phyloP scores from a whole-genome alignment of 2,888 invertebrate genomes.

The Lasius fuliginosus region DNA sequence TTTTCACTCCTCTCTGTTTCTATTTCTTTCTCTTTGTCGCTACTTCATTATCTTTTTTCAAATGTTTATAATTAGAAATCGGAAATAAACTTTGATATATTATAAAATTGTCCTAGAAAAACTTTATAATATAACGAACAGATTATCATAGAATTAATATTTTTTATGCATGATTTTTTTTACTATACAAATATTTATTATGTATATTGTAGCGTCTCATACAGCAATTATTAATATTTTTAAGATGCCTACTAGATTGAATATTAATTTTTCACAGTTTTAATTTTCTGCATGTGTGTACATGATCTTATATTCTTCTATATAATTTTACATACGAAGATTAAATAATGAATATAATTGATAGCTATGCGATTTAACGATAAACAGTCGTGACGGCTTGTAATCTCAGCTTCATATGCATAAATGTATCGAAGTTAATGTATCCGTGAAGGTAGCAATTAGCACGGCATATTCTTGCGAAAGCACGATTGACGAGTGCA shows the following conservation, averaged over 20 bases:
- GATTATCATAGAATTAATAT: background rate
- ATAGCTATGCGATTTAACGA: slow-evolving; percentile 7
- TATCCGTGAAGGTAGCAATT: slow-evolving; percentile 61
- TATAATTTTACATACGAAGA: background rate
- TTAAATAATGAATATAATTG: slow-evolving; percentile 29
- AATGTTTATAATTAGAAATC: background rate
- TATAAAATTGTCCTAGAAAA: slow-evolving; percentile 1
- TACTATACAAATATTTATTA: background rate
- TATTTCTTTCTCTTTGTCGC: background rate
- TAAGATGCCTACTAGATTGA: background rate
- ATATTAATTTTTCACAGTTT: background rate
- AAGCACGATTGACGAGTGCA: slow-evolving; percentile 34
- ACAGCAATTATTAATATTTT: background rate
- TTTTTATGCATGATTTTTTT: background rate
- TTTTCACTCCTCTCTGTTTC: background rate
- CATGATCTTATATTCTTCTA: background rate
- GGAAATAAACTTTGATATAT: background rate
- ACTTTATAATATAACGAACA: background rate
- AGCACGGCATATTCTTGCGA: slow-evolving; percentile 61
- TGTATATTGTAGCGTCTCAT: background rate
- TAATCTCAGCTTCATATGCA: slow-evolving; percentile 31
- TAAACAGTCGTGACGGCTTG: slow-evolving; percentile 33
- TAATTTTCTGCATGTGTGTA: background rate
- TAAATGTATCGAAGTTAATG: slow-evolving; percentile 49
- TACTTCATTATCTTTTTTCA: background rate